Conservation (phyloP, 2,797 vertebrate species). For the Epinephelus awoara region DNA sequence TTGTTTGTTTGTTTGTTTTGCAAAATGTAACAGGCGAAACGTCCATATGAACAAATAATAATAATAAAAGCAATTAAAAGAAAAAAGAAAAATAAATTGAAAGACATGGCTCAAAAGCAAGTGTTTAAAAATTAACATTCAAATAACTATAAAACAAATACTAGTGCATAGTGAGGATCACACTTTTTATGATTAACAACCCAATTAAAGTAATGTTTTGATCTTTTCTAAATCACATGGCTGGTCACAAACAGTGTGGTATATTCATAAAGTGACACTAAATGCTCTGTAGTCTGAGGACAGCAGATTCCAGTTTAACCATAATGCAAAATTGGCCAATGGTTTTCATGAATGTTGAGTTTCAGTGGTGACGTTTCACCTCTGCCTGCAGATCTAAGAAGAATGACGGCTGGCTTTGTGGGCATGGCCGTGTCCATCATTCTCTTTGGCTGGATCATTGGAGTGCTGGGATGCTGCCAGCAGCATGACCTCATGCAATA, state of each 20-base stretch:
- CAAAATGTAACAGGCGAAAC: too few relatives aligned
- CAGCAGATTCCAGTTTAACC: neutral
- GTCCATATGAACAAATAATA: too few relatives aligned
- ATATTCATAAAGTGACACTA: neutral
- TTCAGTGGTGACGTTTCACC: neutral
- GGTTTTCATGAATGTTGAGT: neutral
- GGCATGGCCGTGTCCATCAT: conserved; percentile 97
- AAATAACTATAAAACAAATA: neutral
- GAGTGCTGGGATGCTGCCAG: conserved; percentile 95
- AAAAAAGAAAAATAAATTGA: too few relatives aligned
- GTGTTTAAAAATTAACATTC: neutral
- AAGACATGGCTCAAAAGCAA: too few relatives aligned
- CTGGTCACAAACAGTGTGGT: neutral
- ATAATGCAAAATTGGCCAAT: neutral
- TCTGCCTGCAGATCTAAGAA: conserved; percentile 88
- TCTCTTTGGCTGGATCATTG: conserved; percentile 95
- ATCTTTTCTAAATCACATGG: neutral
- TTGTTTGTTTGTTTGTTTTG: too few relatives aligned
- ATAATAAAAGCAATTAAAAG: too few relatives aligned
- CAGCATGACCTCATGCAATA: conserved; percentile 98
- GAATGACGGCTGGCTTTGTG: conserved; percentile 96
- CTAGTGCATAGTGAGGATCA: neutral
- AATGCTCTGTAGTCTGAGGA: neutral
- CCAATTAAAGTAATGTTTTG: neutral
- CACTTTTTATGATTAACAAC: neutral